phyloP scores from a whole-genome alignment of 2,797 vertebrate genomes.

The Ctenopoma multispine region DNA sequence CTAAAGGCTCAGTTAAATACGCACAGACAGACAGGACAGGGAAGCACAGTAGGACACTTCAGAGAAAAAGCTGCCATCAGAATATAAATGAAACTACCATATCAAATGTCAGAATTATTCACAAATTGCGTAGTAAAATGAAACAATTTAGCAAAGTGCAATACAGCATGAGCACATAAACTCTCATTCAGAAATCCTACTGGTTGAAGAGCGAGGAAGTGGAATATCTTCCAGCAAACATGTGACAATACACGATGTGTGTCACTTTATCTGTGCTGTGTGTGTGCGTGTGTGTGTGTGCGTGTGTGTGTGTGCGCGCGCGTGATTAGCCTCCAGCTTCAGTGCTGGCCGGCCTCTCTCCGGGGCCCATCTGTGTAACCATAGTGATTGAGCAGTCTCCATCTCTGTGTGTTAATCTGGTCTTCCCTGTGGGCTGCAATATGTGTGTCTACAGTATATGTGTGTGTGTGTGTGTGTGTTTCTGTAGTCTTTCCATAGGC shows the following conservation, averaged over 20 bases:
- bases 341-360: conserved; percentile 67
- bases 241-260: conserved; percentile 22
- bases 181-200: conserved; percentile 34
- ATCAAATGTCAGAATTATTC: conserved; percentile 14
- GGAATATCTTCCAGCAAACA: conserved; percentile 22
- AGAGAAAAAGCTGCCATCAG: conserved; percentile 8
- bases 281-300: conserved; percentile 51
- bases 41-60: conserved; percentile 16
- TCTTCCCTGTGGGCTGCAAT: conserved; percentile 66
- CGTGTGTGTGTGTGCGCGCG: conserved; percentile 34
- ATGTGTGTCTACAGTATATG: conserved; percentile 31
- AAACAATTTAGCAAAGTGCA: neutral
- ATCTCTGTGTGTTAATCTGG: conserved; percentile 77
- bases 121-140: neutral
- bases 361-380: conserved; percentile 82
- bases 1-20: conserved; percentile 54
- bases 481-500: conserved; percentile 56
- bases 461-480: conserved; percentile 36
- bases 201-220: conserved; percentile 9
- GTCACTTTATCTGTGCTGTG: conserved; percentile 40
- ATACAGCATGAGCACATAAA: conserved; percentile 3
- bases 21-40: conserved; percentile 29
- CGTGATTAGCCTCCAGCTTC: conserved; percentile 66
- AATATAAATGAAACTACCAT: conserved; percentile 27
- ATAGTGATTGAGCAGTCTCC: conserved; percentile 82